A percentile compares a stretch with the other conserved stretches of the same genome.
Conservation (phyloP, 2,113 vertebrate species). For the Marmota flaviventris region DNA sequence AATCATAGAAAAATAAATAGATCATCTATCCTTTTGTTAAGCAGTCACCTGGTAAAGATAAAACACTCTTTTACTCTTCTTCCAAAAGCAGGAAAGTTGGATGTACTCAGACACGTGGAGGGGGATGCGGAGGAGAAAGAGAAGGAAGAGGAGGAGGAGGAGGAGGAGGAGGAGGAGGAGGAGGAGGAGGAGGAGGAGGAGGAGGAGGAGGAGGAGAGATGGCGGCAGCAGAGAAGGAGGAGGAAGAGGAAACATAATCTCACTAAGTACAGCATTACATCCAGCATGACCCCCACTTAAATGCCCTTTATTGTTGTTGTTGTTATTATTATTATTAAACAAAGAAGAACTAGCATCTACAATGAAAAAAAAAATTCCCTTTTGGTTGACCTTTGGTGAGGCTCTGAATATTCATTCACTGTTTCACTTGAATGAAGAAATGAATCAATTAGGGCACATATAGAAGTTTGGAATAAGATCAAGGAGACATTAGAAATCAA, state of each 20-base stretch:
- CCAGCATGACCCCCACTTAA: background rate
- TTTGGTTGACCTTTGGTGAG: background rate
- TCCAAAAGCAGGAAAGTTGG: background rate
- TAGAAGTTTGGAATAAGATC: background rate
- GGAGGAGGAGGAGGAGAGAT: too few species aligned
- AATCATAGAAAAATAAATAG: background rate
- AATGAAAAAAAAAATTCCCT: background rate
- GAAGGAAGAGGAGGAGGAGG: background rate
- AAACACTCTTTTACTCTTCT: background rate
- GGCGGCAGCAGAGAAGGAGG: background rate
- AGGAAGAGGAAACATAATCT: background rate
- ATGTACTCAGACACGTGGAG: background rate
- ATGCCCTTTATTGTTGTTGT: background rate
- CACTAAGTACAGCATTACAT: background rate
- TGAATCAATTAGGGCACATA: background rate
- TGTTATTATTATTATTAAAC: background rate
- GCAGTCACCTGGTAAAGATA: background rate
- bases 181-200: too few species aligned
- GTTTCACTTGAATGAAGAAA: background rate
- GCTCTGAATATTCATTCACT: background rate
- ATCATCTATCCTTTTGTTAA: background rate
- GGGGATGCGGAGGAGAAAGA: rapidly evolving
- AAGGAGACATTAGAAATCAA: background rate
- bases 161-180: too few species aligned
- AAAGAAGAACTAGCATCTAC: background rate